A percentile compares a stretch with the other conserved stretches of the same genome.
Evolutionary conservation across 2,113 vertebrate species (phyloP).

Genomic region (Zosterops japonicus): DNA sequence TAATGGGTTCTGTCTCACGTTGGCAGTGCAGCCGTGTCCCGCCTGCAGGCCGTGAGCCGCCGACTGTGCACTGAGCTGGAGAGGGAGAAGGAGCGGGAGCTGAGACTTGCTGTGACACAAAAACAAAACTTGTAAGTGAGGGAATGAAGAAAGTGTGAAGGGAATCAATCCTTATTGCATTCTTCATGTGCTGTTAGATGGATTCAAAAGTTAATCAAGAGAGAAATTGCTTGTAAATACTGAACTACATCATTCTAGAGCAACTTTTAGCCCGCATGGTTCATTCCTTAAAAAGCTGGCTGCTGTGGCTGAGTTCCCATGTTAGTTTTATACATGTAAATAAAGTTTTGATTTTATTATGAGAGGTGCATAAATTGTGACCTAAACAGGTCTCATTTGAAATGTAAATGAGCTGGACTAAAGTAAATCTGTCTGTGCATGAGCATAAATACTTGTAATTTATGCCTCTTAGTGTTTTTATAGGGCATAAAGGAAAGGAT

Average conservation of each 20-base stretch:
- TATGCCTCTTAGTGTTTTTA: background rate
- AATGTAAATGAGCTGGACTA: background rate
- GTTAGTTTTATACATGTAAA: background rate
- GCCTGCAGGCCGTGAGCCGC: conserved; percentile 69
- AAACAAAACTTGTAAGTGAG: conserved; percentile 80
- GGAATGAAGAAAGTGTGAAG: too few relatives aligned
- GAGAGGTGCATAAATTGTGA: background rate
- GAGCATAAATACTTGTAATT: background rate
- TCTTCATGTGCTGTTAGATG: background rate
- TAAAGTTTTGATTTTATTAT: background rate
- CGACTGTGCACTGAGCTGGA: conserved; percentile 75
- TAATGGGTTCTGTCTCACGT: background rate
- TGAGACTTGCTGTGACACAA: conserved; percentile 54
- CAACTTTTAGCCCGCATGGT: background rate
- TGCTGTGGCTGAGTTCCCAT: background rate
- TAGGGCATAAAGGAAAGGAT: background rate
- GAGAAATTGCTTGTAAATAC: background rate
- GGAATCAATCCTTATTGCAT: background rate
- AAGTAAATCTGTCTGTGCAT: background rate
- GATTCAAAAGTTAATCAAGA: background rate
- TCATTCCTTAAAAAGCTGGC: background rate
- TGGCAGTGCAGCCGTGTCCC: conserved; percentile 76
- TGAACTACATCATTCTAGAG: background rate
- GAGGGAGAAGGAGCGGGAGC: conserved; percentile 73
- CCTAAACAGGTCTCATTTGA: background rate